Evolutionary conservation across 2,888 invertebrate genomes (phyloP).

Genomic region (Agrotis segetum): DNA sequence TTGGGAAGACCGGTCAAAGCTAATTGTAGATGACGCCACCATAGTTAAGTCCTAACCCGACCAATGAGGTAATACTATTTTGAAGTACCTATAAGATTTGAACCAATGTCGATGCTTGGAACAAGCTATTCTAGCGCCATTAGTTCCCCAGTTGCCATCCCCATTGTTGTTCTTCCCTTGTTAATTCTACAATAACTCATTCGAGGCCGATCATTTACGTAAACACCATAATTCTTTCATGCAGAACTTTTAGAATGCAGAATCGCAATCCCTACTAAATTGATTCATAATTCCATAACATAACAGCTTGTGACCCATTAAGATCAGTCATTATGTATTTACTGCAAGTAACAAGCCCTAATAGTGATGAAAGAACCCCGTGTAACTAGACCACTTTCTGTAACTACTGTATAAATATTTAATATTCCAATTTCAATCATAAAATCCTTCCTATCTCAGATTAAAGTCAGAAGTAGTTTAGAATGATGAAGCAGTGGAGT

Average conservation of each 20-base stretch:
- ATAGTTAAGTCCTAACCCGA: no score
- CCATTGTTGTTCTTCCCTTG: no score
- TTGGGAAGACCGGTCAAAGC: no score
- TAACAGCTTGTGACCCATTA: conserved; percentile 21
- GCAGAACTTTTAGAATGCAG: background rate
- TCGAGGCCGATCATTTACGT: no score
- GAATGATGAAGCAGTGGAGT: conserved; percentile 13
- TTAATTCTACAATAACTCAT: no score
- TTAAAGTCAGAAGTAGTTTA: conserved; percentile 13
- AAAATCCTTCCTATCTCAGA: conserved; percentile 24
- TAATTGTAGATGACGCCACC: no score
- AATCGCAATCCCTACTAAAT: conserved; percentile 19
- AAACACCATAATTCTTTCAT: no score
- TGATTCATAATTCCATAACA: conserved; percentile 12
- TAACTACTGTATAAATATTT: conserved; percentile 47
- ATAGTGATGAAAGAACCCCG: conserved; percentile 35
- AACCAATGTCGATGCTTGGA: no score
- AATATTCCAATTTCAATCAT: conserved; percentile 30
- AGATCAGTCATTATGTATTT: conserved; percentile 21
- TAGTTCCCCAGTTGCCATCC: no score
- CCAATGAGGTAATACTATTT: no score
- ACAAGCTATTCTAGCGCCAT: no score
- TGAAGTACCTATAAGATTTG: no score
- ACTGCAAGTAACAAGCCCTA: conserved; percentile 31
- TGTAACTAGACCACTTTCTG: conserved; percentile 40